Conservation (phyloP, 2,797 vertebrate species). For the Okamejei kenojei region DNA sequence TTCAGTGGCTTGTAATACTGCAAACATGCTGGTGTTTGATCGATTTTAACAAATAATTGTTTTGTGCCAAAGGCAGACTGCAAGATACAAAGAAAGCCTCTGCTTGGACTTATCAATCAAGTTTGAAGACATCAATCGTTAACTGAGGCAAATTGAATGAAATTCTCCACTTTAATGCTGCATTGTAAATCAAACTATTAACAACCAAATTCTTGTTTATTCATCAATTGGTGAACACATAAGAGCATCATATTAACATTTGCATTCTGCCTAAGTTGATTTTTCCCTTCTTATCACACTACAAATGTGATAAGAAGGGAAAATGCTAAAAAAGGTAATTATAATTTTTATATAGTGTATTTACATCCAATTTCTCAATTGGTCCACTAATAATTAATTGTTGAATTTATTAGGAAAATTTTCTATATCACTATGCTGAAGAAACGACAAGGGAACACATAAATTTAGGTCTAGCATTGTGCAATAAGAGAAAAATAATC, state of each 20-base stretch:
- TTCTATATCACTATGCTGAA: too few species aligned
- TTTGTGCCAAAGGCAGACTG: neutral
- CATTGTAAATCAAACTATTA: too few species aligned
- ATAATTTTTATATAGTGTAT: neutral
- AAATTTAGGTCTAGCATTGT: too few species aligned
- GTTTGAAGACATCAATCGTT: neutral
- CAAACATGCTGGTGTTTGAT: neutral
- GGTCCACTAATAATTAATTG: neutral
- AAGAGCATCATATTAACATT: neutral
- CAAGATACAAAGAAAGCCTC: neutral
- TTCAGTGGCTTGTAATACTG: neutral
- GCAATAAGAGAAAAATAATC: too few species aligned
- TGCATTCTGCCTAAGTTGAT: neutral
- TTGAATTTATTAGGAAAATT: neutral
- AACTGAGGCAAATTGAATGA: neutral
- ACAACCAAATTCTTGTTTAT: neutral
- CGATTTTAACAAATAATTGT: neutral
- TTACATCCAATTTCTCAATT: neutral
- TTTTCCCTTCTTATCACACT: neutral
- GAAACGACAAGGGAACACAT: too few species aligned
- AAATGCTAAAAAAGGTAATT: neutral
- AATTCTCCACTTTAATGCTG: neutral
- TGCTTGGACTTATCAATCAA: slow-evolving; percentile 2
- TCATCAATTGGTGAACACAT: neutral
- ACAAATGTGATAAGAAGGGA: neutral